Percentiles rank a stretch among this genome's conserved stretches.
Conservation (phyloP, 1,140 invertebrate species). For the Drosophila nigromelanica region DNA sequence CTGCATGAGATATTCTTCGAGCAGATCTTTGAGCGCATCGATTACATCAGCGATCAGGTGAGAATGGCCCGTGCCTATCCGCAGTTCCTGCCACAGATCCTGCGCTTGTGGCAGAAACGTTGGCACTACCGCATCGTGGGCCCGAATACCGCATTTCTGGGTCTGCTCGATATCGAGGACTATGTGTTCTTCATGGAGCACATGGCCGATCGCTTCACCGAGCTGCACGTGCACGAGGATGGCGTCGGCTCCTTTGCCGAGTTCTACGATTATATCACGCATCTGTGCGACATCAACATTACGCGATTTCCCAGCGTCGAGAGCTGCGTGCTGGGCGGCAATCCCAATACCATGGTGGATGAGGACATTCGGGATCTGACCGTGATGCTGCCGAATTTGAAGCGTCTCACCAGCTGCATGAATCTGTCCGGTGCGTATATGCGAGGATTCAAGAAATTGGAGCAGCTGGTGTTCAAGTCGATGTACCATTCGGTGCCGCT, state of each 20-base stretch:
- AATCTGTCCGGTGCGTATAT: constrained; percentile 60
- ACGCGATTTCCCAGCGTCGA: constrained; percentile 46
- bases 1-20: constrained; percentile 71
- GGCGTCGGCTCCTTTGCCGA: constrained; percentile 61
- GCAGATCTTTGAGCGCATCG: constrained; percentile 70
- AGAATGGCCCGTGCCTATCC: constrained; percentile 73
- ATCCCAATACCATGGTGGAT: constrained; percentile 55
- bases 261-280: constrained; percentile 67
- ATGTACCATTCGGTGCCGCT: constrained; percentile 66
- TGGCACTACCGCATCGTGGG: constrained; percentile 50
- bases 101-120: constrained; percentile 54
- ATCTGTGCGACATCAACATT: constrained; percentile 64
- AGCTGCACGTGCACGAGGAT: constrained; percentile 66
- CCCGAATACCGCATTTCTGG: constrained; percentile 56
- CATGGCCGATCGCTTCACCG: constrained; percentile 56
- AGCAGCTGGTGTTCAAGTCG: constrained; percentile 65
- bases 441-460: constrained; percentile 53
- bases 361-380: constrained; percentile 62
- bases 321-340: constrained; percentile 53
- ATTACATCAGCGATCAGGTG: constrained; percentile 61
- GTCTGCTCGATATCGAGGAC: constrained; percentile 62
- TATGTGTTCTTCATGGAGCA: constrained; percentile 72
- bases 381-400: constrained; percentile 58
- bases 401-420: constrained; percentile 63
- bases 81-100: constrained; percentile 54